Base-by-base conservation (phyloP, 2,888 invertebrate species). In the Ephialtes manifestator region DNA sequence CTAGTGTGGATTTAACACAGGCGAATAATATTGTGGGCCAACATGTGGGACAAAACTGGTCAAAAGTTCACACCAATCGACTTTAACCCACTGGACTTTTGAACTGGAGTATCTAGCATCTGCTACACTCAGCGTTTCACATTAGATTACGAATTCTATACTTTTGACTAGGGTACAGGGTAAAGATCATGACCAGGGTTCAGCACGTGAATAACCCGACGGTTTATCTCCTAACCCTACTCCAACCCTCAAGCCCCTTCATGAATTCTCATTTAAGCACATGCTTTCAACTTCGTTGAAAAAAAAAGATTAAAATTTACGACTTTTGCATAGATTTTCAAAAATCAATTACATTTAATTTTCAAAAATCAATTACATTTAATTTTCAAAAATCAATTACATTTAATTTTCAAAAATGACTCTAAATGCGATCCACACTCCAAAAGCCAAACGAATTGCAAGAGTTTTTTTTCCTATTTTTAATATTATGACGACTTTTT, bases 71-170 rank as follows among this genome's bases (percentile, higher is more conserved):
- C 5, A 39, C 39, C 10, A 2, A 39, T 39, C 10, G 39, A 39
- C 39, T 39, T 10, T 8, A 39, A 39, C 39, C 1, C 10, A 10
- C 8, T 39, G 10, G 2, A 39, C 39, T 39, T 39, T 10, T 10
- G n/a, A 39, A 39, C 39, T 39, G 10, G 5, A 2, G 39, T 39
- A 39, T 39, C 39, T 2, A 39, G 46, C 8, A 39, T 48, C 13
- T 28, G 43, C 8, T 13, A n/a, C 15, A 46, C 28, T 75, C 63
- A 55, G 20, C 15, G 35, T 55, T 72, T 65, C 51, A 53, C 53
- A 70, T 72, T 65, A 35, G 28, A 65, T 78, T 20, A 51, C 43
- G 51, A 51, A 53, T 4, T 58, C 15, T 13, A 58, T n/a, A 55
- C 0, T 58, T 58, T 58, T 15, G n/a, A 28, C 11, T 28, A 15